These are phyloP conservation scores for Monopis laevigella DNA, from an alignment of 2,888 invertebrate genomes.

Conservation along the genomic window DNA sequence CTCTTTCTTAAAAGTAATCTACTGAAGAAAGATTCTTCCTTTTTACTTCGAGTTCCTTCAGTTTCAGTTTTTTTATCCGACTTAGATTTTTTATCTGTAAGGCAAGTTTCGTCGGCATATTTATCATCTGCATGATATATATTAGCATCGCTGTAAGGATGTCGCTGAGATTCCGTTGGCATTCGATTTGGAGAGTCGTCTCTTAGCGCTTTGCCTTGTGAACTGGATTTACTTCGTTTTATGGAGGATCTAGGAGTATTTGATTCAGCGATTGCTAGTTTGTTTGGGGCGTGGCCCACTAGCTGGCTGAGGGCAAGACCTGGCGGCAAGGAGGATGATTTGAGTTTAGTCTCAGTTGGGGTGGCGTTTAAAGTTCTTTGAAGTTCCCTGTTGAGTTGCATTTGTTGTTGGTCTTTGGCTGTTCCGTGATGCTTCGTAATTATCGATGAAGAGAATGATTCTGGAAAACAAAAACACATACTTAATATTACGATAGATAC, in stretches of 20 bases:
- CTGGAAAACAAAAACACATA: constrained; percentile 29
- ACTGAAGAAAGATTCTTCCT: constrained; percentile 72
- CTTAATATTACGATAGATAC: too few relatives aligned
- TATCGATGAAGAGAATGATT: constrained; percentile 64
- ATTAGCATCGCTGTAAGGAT: constrained; percentile 31
- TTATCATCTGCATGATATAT: constrained; percentile 47
- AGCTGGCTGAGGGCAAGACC: constrained; percentile 64
- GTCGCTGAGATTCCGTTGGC: constrained; percentile 26
- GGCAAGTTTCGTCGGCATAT: constrained; percentile 55
- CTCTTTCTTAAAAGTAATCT: constrained; percentile 75
- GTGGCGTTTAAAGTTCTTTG: constrained; percentile 43
- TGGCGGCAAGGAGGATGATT: constrained; percentile 72
- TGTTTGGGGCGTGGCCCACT: constrained; percentile 57
- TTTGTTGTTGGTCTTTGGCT: constrained; percentile 47
- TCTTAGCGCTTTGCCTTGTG: constrained; percentile 49
- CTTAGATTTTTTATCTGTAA: constrained; percentile 51
- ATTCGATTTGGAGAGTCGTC: constrained; percentile 34
- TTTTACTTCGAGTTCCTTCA: constrained; percentile 53
- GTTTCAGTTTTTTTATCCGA: constrained; percentile 57
- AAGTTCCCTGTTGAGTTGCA: constrained; percentile 46
- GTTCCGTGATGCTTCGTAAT: constrained; percentile 52
- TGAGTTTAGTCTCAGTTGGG: constrained; percentile 63
- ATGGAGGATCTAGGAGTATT: constrained; percentile 55
- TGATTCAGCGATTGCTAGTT: constrained; percentile 58
- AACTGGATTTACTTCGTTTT: constrained; percentile 59